Evolutionary conservation across 2,888 invertebrate genomes (phyloP).

Genomic region (Brachyptera putata): DNA sequence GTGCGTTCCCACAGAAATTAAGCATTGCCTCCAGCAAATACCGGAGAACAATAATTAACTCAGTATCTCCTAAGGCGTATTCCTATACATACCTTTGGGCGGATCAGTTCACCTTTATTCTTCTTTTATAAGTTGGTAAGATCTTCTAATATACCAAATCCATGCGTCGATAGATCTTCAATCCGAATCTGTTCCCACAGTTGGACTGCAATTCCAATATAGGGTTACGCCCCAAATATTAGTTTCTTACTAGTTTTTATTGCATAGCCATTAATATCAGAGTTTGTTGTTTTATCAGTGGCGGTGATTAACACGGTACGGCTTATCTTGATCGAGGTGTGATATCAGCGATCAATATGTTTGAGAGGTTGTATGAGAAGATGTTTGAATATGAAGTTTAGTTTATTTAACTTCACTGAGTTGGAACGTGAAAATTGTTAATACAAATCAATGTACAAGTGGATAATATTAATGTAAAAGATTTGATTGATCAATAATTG

Average conservation of each 20-base stretch:
- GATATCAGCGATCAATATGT: no score
- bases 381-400: no score
- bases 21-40: background rate
- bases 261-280: background rate
- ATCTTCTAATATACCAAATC: no score
- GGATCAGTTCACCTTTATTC: no score
- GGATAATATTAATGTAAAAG: no score
- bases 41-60: background rate
- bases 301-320: background rate
- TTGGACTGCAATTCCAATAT: constrained; percentile 11
- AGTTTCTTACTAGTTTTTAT: constrained; percentile 10
- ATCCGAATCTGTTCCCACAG: background rate
- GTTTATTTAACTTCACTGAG: no score
- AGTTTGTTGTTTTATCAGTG: background rate
- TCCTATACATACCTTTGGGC: constrained; percentile 13
- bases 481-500: no score
- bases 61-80: background rate
- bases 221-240: constrained; percentile 20
- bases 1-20: background rate
- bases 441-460: no score
- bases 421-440: no score
- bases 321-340: background rate
- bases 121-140: no score
- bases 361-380: no score
- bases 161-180: no score